phyloP scores from a whole-genome alignment of 2,888 invertebrate species.

The Noctua comes region DNA sequence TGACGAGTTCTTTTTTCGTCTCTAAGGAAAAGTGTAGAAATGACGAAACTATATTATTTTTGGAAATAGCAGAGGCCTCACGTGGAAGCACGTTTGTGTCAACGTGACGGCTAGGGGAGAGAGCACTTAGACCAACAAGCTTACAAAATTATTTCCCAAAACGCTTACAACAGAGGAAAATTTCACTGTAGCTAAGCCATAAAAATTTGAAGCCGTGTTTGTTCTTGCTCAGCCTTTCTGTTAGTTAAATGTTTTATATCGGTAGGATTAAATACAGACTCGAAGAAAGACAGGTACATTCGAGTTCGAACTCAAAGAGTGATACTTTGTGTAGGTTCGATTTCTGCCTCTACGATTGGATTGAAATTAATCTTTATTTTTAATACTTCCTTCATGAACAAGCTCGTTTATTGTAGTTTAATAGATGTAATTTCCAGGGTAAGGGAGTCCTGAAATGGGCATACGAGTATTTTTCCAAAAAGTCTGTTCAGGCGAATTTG shows the following conservation, averaged over 20 bases:
- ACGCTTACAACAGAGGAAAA: too few relatives aligned
- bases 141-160: too few relatives aligned
- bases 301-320: background rate
- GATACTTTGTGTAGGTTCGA: background rate
- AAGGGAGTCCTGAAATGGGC: background rate
- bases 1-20: background rate
- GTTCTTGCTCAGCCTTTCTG: too few relatives aligned
- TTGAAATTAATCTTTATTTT: background rate
- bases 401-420: background rate
- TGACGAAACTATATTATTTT: slow-evolving; percentile 3
- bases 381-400: background rate
- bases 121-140: too few relatives aligned
- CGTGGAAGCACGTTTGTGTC: background rate
- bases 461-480: too few relatives aligned
- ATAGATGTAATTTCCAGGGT: background rate
- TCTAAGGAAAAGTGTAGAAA: background rate
- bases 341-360: background rate
- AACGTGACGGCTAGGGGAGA: background rate
- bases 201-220: too few relatives aligned
- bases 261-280: background rate
- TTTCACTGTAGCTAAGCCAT: too few relatives aligned
- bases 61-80: background rate
- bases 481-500: too few relatives aligned
- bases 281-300: background rate
- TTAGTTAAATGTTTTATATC: too few relatives aligned